Evolutionary conservation across 2,797 vertebrate species (phyloP).

Genomic region (Apogon talboti): DNA sequence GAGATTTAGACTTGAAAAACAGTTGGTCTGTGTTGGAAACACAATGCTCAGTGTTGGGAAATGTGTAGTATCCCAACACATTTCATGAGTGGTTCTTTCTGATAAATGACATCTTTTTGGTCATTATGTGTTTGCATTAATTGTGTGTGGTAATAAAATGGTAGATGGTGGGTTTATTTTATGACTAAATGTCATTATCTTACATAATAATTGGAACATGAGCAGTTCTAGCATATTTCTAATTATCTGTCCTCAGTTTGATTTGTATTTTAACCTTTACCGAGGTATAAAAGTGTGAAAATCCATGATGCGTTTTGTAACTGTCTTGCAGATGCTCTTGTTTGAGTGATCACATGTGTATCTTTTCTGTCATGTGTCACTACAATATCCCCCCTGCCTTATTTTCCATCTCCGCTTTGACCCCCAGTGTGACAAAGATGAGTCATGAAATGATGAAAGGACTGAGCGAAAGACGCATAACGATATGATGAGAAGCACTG

Average conservation of each 20-base stretch:
- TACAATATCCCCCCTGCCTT: constrained; percentile 1
- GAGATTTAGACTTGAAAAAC: constrained; percentile 7
- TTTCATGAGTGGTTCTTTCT: constrained; percentile 2
- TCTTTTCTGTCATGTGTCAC: background rate
- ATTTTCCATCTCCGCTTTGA: background rate
- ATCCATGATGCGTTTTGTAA: too few relatives aligned
- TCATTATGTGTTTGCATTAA: too few relatives aligned
- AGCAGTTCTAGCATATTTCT: too few relatives aligned
- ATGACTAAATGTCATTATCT: too few relatives aligned
- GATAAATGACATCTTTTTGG: too few relatives aligned
- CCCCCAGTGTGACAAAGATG: background rate
- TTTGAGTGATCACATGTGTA: background rate
- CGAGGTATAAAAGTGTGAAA: too few relatives aligned
- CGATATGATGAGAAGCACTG: background rate
- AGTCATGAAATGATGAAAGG: constrained; percentile 17
- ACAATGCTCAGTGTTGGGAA: background rate
- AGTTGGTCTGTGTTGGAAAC: constrained; percentile 11
- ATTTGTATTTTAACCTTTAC: too few relatives aligned
- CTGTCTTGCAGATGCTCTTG: background rate
- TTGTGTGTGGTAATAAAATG: too few relatives aligned
- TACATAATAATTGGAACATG: too few relatives aligned
- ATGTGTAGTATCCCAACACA: constrained; percentile 22
- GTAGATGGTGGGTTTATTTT: too few relatives aligned
- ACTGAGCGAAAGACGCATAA: background rate
- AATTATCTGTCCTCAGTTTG: too few relatives aligned